Conservation (phyloP, 2,797 vertebrate genomes). For the Dendrocincla tyrannina region DNA sequence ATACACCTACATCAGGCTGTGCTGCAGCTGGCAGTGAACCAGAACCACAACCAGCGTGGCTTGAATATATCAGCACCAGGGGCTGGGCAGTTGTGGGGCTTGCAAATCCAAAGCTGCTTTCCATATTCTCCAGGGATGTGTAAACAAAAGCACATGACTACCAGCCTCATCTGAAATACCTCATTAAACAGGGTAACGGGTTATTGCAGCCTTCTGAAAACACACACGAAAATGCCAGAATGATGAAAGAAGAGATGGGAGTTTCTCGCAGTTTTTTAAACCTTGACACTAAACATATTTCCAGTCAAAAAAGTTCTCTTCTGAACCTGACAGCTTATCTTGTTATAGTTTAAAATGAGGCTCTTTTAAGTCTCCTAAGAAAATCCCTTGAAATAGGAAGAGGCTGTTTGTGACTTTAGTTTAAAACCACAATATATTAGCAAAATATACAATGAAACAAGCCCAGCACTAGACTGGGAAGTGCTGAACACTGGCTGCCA, state of each 20-base stretch:
- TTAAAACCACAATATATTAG: constrained; percentile 49
- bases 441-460: constrained; percentile 8
- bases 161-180: constrained; percentile 38
- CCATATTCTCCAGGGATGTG: not conserved
- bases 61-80: not conserved
- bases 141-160: constrained; percentile 48
- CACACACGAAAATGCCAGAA: not conserved
- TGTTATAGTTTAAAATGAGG: constrained; percentile 55
- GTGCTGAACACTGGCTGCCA: not conserved
- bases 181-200: constrained; percentile 51
- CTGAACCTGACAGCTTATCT: constrained; percentile 58
- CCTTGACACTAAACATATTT: constrained; percentile 33
- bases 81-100: not conserved
- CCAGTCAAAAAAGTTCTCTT: constrained; percentile 39
- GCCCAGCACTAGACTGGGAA: not conserved
- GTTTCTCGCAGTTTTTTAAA: constrained; percentile 50
- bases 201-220: constrained; percentile 45
- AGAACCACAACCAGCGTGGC: not conserved
- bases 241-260: constrained; percentile 55
- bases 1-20: not conserved
- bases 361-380: constrained; percentile 40
- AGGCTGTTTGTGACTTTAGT: constrained; percentile 49
- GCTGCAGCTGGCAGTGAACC: not conserved
- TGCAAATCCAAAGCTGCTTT: constrained; percentile 18
- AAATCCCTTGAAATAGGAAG: constrained; percentile 11